Conservation (phyloP, 2,113 vertebrate genomes). For the Saguinus midas region DNA sequence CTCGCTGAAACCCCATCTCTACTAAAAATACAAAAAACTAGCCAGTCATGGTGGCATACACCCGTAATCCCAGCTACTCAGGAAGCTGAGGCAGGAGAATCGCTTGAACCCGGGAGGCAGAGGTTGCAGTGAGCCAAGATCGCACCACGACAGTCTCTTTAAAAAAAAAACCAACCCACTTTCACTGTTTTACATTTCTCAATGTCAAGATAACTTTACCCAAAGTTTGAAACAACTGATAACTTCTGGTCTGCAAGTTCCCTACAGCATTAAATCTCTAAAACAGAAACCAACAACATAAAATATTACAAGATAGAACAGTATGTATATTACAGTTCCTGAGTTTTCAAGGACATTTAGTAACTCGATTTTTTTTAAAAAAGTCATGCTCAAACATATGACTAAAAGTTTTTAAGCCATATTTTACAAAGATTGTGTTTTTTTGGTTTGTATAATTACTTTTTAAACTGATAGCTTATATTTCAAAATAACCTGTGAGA, state of each 20-base stretch:
- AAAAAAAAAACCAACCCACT: background rate
- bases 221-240: background rate
- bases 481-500: constrained; percentile 24
- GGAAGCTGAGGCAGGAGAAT: no score
- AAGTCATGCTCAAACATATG: background rate
- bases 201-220: background rate
- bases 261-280: background rate
- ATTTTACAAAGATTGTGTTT: constrained; percentile 24
- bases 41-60: no score
- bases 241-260: background rate
- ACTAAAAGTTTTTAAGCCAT: constrained; percentile 25
- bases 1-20: no score
- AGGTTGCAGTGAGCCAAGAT: no score
- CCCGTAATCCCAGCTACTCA: no score
- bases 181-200: constrained; percentile 14
- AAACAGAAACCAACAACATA: background rate
- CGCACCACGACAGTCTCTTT: no score
- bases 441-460: background rate
- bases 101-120: no score
- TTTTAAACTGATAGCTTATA: constrained; percentile 4
- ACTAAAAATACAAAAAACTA: no score
- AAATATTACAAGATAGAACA: background rate
- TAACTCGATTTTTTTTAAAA: background rate
- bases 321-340: background rate
- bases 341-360: constrained; percentile 41